Conservation (phyloP, 2,797 vertebrate species). For the Sternarchorhynchus goeldii region DNA sequence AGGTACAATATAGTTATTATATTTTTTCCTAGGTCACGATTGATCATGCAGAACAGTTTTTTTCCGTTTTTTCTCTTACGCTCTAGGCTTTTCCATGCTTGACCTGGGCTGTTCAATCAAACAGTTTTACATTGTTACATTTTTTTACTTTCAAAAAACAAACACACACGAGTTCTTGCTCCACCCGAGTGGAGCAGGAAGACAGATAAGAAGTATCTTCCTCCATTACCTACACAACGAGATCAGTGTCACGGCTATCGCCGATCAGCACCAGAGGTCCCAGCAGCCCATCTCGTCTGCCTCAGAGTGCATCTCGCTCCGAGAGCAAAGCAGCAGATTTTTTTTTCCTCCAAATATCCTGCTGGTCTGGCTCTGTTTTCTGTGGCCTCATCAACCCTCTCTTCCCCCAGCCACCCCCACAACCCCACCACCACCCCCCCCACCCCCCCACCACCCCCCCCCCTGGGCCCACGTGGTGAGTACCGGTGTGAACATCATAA, state of each 20-base stretch:
- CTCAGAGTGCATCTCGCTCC: neutral
- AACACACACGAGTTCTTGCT: neutral
- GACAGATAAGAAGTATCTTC: conserved; percentile 22
- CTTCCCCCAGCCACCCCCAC: too few relatives aligned
- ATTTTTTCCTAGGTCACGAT: neutral
- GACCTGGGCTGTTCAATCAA: neutral
- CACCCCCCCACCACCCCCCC: neutral
- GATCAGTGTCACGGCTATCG: conserved; percentile 2
- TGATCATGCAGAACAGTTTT: neutral
- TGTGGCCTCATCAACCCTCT: conserved; percentile 26
- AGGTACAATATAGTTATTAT: conserved; percentile 21
- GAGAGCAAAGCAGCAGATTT: conserved; percentile 21
- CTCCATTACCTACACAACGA: neutral
- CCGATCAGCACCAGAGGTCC: conserved; percentile 39
- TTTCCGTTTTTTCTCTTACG: neutral
- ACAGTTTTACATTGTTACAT: conserved; percentile 10
- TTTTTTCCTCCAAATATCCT: conserved; percentile 43
- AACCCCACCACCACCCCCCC: too few relatives aligned
- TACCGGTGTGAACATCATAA: conserved; percentile 31
- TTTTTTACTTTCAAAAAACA: conserved; percentile 11
- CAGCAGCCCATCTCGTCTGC: conserved; percentile 20
- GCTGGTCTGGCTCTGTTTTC: neutral
- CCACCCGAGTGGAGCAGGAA: conserved; percentile 27
- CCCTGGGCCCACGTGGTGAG: neutral
- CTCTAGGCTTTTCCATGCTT: neutral